A percentile compares a stretch with the other conserved stretches of the same genome.
These are phyloP conservation scores for Mustelus asterias DNA, from an alignment of 2,113 vertebrate species.

Conservation along the genomic window DNA sequence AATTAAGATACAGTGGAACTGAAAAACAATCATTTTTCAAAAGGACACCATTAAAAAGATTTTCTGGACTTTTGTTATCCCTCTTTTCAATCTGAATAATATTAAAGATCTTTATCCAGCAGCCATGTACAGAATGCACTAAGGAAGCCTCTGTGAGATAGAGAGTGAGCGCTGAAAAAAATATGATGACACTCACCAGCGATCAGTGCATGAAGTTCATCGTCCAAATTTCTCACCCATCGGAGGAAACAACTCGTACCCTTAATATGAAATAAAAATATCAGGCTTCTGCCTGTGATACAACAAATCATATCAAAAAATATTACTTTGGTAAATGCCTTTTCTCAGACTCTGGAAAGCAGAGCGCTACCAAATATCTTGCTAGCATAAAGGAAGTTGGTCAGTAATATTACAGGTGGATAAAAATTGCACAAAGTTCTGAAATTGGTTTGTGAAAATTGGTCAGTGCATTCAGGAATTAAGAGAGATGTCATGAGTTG, in stretches of 20 bases:
- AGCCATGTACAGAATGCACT: neutral
- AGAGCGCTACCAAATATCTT: neutral
- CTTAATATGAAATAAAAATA: constrained; percentile 49
- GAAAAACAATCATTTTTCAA: neutral
- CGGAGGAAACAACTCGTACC: constrained; percentile 92
- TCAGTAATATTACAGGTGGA: neutral
- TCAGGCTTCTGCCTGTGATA: neutral
- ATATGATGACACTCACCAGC: constrained; percentile 65
- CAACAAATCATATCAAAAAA: neutral
- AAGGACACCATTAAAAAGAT: neutral
- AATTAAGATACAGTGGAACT: neutral
- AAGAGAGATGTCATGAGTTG: neutral
- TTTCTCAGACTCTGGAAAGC: neutral
- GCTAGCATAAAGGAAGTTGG: neutral
- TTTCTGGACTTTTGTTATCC: neutral
- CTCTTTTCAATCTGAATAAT: neutral
- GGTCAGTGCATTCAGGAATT: neutral
- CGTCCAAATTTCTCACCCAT: constrained; percentile 89
- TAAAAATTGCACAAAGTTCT: neutral
- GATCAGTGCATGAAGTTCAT: constrained; percentile 91
- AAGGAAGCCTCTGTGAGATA: neutral
- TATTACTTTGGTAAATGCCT: neutral
- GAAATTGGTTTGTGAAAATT: neutral
- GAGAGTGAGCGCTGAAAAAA: neutral
- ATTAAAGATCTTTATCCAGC: neutral